Conservation (phyloP, 2,888 invertebrate species). For the Drosophila mettleri region DNA sequence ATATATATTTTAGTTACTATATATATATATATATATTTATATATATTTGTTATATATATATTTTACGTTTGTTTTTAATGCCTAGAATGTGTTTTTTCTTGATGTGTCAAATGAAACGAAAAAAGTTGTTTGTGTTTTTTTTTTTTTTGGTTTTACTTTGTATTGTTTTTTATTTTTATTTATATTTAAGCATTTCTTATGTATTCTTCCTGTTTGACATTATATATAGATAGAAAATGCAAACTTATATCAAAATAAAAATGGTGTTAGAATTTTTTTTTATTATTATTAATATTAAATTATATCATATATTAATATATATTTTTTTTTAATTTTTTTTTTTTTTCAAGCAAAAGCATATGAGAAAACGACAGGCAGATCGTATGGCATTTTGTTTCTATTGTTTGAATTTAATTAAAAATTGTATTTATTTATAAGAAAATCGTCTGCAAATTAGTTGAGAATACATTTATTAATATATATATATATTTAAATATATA, state of each 20-base stretch:
- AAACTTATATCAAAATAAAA: constrained; percentile 55
- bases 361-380: constrained; percentile 45
- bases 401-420: background rate
- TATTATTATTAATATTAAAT: constrained; percentile 43
- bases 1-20: constrained; percentile 46
- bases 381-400: constrained; percentile 43
- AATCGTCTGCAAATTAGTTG: constrained; percentile 54
- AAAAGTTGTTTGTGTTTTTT: constrained; percentile 40
- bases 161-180: constrained; percentile 42
- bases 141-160: constrained; percentile 57
- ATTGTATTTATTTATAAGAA: constrained; percentile 5
- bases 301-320: constrained; percentile 29
- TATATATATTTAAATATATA: constrained; percentile 1
- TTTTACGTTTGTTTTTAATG: constrained; percentile 42
- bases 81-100: constrained; percentile 41
- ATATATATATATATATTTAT: constrained; percentile 33
- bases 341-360: constrained; percentile 48
- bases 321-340: constrained; percentile 10
- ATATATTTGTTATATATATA: constrained; percentile 20
- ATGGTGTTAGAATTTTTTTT: background rate
- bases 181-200: constrained; percentile 67
- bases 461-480: constrained; percentile 33
- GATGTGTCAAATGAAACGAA: constrained; percentile 67
- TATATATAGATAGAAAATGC: constrained; percentile 73
- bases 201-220: constrained; percentile 70